Conservation (phyloP, 2,888 invertebrate genomes). For the Caenorhabditis sinica region DNA sequence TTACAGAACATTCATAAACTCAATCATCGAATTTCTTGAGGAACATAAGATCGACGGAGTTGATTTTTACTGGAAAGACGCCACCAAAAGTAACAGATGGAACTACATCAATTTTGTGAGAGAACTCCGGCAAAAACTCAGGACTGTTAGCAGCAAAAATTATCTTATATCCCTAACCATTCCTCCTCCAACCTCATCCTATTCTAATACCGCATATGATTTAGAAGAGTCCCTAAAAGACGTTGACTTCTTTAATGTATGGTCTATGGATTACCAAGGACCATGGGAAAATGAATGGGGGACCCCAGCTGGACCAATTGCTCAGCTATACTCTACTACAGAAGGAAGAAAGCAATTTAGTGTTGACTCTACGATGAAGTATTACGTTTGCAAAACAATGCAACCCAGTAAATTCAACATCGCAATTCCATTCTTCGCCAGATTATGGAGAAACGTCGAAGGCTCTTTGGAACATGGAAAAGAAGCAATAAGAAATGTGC, state of each 20-base stretch:
- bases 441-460: slow-evolving; percentile 23
- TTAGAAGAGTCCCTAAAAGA: slow-evolving; percentile 1
- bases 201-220: slow-evolving; percentile 13
- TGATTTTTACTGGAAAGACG: slow-evolving; percentile 9
- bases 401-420: slow-evolving; percentile 19
- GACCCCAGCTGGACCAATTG: slow-evolving; percentile 16
- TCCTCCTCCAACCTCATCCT: background rate
- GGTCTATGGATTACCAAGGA: slow-evolving; percentile 27
- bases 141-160: background rate
- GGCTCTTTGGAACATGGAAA: background rate
- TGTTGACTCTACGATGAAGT: slow-evolving; percentile 21
- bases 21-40: background rate
- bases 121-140: background rate
- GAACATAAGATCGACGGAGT: slow-evolving; percentile 9
- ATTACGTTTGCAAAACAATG: background rate
- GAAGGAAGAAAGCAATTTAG: background rate
- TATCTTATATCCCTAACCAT: slow-evolving; percentile 3
- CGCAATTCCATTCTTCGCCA: slow-evolving; percentile 23
- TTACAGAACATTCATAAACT: slow-evolving; percentile 11
- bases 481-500: slow-evolving; percentile 6
- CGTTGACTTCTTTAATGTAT: slow-evolving; percentile 27
- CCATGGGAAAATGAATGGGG: slow-evolving; percentile 32
- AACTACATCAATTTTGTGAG: background rate
- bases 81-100: background rate
- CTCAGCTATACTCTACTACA: background rate